Conservation (phyloP, 1,140 invertebrate species). For the Sitodiplosis mosellana region DNA sequence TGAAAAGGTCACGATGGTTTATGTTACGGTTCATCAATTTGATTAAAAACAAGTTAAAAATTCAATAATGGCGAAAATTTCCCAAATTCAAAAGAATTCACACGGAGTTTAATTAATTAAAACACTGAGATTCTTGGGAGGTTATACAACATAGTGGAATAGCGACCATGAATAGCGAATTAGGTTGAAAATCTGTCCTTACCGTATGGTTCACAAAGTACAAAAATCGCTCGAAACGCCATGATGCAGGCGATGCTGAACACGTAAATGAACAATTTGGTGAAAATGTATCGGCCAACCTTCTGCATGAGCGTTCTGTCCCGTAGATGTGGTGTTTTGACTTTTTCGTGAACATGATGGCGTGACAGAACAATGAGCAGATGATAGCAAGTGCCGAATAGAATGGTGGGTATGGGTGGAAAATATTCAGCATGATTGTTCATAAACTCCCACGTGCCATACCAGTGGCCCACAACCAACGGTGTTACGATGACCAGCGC, state of each 20-base stretch:
- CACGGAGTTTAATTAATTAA: too few relatives aligned
- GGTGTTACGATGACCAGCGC: slow-evolving; percentile 32
- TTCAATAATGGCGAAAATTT: too few relatives aligned
- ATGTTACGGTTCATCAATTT: too few relatives aligned
- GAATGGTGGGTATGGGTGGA: slow-evolving; percentile 25
- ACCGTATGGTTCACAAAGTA: too few relatives aligned
- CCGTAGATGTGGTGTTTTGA: slow-evolving; percentile 2
- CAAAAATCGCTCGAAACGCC: slow-evolving; percentile 35
- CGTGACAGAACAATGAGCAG: slow-evolving; percentile 26
- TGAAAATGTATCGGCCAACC: slow-evolving; percentile 3
- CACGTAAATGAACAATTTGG: slow-evolving; percentile 33
- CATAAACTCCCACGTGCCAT: slow-evolving; percentile 43
- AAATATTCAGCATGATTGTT: slow-evolving; percentile 31
- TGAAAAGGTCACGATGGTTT: too few relatives aligned
- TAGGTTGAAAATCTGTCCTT: too few relatives aligned
- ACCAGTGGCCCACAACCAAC: slow-evolving; percentile 42
- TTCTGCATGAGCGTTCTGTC: neutral
- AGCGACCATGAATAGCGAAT: too few relatives aligned
- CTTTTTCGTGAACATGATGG: slow-evolving; percentile 11
- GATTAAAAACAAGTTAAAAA: too few relatives aligned
- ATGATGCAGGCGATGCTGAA: slow-evolving; percentile 35
- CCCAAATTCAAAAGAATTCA: too few relatives aligned
- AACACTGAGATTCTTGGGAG: too few relatives aligned
- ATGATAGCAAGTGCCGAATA: slow-evolving; percentile 28
- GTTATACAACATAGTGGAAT: too few relatives aligned